A percentile compares a stretch with the other conserved stretches of the same genome.
phyloP scores from a whole-genome alignment of 2,113 vertebrate genomes.

The Ellobius talpinus region DNA sequence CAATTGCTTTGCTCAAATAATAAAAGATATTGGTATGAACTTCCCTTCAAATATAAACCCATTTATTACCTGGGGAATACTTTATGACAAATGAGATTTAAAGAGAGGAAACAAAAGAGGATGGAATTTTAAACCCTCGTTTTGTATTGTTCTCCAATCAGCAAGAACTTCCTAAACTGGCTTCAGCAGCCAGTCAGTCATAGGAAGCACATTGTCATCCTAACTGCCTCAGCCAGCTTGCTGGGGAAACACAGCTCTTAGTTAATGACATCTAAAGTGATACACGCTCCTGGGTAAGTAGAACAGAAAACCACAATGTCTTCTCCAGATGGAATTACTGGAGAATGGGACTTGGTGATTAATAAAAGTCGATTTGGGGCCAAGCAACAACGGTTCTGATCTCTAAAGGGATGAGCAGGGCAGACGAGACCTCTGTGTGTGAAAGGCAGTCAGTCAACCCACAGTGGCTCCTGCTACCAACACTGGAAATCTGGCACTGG shows the following conservation, averaged over 20 bases:
- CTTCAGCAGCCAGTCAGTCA: background rate
- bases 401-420: background rate
- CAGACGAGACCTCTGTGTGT: background rate
- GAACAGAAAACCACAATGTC: background rate
- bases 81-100: slow-evolving; percentile 31
- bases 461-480: background rate
- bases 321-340: slow-evolving; percentile 44
- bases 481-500: background rate
- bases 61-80: slow-evolving; percentile 22
- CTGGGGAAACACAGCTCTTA: background rate
- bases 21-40: slow-evolving; percentile 31
- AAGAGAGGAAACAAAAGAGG: slow-evolving; percentile 21
- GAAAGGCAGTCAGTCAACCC: background rate
- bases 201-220: background rate
- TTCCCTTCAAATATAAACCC: background rate
- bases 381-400: background rate
- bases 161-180: slow-evolving; percentile 15
- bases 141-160: slow-evolving; percentile 6
- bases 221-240: background rate
- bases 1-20: slow-evolving; percentile 9
- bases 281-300: background rate
- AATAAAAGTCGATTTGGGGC: background rate
- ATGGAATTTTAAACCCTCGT: background rate
- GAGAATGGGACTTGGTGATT: slow-evolving; percentile 12
- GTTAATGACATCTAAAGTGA: slow-evolving; percentile 18